Base-by-base conservation (phyloP, 2,888 invertebrate genomes). In the Clusia tigrina region DNA sequence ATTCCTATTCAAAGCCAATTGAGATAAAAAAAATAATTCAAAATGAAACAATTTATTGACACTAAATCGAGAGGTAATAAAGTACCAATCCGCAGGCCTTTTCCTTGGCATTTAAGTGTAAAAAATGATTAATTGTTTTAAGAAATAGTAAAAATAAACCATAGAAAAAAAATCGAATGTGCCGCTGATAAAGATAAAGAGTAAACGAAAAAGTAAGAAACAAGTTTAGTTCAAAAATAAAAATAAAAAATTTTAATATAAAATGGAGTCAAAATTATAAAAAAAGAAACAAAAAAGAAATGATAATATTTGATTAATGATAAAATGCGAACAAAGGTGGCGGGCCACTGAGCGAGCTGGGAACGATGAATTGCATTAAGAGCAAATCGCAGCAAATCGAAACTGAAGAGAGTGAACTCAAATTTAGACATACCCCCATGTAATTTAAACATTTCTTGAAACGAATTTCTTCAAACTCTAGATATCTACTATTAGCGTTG, bases 21-120 rank as follows among this genome's bases (percentile, higher is more conserved):
- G 71, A 75, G 65, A 76, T 56, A 60, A 67, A 71, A 65, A n/a
- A n/a, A n/a, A n/a, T n/a, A n/a, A n/a, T n/a, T 63, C 67, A 56
- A 56, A 53, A 56, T 70, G 68, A 77, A 77, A 74, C 78, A 73
- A 76, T 76, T 76, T 76, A 75, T 75, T 75, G 74, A 76, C 72
- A 76, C 68, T 71, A 71, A 77, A 76, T 77, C 76, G 74, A 74
- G 71, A 73, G 26, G 25, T 57, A 57, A 42, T 53, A 57, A 54
- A 62, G 58, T 55, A 58, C 42, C 58, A 58, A 58, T 63, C 58
- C 63, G 63, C 58, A 63, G 58, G 63, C 58, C 51, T 37, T 58
- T 63, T 62, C 54, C 32, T 32, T 63, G 54, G 54, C 58, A 55
- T 63, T 63, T 58, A 53, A 63, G 51, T 25, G 57, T 42, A 58